Evolutionary conservation across 1,140 invertebrate genomes (phyloP).

Genomic region (Centruroides vittatus): DNA sequence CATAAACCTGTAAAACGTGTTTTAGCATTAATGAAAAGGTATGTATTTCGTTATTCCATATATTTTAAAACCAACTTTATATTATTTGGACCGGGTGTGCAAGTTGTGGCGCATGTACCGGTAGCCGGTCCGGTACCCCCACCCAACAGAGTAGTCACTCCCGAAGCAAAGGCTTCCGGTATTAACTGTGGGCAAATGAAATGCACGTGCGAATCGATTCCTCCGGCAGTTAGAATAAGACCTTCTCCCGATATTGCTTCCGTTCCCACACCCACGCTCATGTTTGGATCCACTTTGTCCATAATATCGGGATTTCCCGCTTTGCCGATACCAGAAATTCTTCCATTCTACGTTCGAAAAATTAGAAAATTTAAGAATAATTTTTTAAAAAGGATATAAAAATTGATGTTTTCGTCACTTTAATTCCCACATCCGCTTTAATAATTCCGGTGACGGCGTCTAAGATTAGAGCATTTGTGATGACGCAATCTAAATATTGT

Average conservation of each 20-base stretch:
- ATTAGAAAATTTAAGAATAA: neutral
- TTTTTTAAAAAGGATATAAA: no score
- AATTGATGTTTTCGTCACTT: conserved; percentile 17
- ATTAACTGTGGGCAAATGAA: conserved; percentile 30
- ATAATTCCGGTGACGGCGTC: conserved; percentile 28
- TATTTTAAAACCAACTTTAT: conserved; percentile 21
- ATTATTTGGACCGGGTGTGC: conserved; percentile 29
- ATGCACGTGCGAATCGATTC: conserved; percentile 28
- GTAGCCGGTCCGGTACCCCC: conserved; percentile 31
- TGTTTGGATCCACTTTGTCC: conserved; percentile 23
- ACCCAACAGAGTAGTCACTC: conserved; percentile 31
- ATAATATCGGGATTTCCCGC: conserved; percentile 31
- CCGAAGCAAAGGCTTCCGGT: conserved; percentile 26
- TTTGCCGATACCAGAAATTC: conserved; percentile 30
- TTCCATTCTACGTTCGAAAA: conserved; percentile 20
- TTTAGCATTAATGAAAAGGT: no score
- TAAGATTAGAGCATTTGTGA: conserved; percentile 30
- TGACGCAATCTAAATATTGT: conserved; percentile 28
- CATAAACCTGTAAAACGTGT: conserved; percentile 24
- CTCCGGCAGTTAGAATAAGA: conserved; percentile 29
- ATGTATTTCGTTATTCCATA: no score
- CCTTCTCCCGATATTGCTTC: conserved; percentile 31
- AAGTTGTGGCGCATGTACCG: conserved; percentile 29
- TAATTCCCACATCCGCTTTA: conserved; percentile 33
- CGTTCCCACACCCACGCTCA: conserved; percentile 28